Base-by-base conservation (phyloP, 2,113 vertebrate genomes). In the Corythoichthys intestinalis region DNA sequence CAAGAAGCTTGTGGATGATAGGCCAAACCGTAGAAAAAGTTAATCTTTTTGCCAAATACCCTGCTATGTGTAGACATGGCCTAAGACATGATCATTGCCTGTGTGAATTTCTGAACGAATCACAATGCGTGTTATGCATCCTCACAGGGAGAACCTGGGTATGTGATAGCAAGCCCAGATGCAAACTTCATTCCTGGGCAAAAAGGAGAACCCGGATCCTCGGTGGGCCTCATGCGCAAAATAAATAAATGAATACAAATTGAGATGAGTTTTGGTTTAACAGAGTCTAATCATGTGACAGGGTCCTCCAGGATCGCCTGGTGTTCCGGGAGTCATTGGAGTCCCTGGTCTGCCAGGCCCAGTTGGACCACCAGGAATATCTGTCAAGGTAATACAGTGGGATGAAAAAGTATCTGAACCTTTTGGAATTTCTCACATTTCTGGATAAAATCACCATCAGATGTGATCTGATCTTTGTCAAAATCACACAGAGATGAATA, bases 81-180 rank as follows among this genome's bases (percentile, higher is more conserved):
- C 20, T 1, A 28, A 28, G 20, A 28, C 20, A 28, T 28, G 20
- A 28, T 28, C 20, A 28, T 28, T 28, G 20, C 20, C 20, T 28
- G 20, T 28, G 20, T 28, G 20, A 28, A 44, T 44, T 44, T 44
- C 41, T 8, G 41, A 44, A 44, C 6, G n/a, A 20, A 1, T 39
- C 56, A 13, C n/a, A 9, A 35, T 28, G 13, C 39, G 7, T 12
- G 5, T n/a, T 7, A 9, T 11, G 3, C 38, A 52, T 54, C 46
- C 54, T 2, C 37, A 3, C 71, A 96, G 95, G 95, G 95, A 1
- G 94, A 95, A 48, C 94, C 95, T 2, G 95, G 95, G 37, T 96
- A 94, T 3, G 88, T 93, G 0, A 83, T 96, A 2, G 93, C 92
- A 70, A 92, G 92, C 38, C 76, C 90, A 3, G 94, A 94, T 35